These are phyloP conservation scores for Orchestes rusci DNA, from an alignment of 2,888 invertebrate genomes.

Conservation along the genomic window DNA sequence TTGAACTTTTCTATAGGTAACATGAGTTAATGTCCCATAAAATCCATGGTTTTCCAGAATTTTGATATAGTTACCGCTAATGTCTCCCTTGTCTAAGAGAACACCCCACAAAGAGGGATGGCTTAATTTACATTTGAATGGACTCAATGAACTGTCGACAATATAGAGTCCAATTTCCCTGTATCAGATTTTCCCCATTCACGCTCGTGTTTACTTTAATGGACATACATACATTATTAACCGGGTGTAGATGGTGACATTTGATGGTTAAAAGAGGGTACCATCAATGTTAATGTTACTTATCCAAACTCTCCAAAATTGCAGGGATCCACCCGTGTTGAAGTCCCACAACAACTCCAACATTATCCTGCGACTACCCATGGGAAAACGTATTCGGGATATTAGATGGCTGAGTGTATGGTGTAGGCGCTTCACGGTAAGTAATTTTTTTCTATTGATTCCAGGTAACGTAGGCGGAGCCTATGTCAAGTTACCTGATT, in stretches of 20 bases:
- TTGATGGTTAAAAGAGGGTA: no score
- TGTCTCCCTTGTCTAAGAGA: no score
- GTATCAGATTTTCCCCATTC: slow-evolving; percentile 3
- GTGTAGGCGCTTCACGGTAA: slow-evolving; percentile 86
- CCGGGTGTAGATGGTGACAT: neutral
- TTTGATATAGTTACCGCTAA: no score
- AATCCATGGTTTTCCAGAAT: no score
- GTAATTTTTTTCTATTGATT: slow-evolving; percentile 31
- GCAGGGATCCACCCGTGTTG: slow-evolving; percentile 74
- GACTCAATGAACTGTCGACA: slow-evolving; percentile 1
- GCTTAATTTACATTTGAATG: slow-evolving; percentile 4
- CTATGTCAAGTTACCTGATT: no score
- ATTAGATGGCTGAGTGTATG: slow-evolving; percentile 89
- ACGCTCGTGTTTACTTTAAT: neutral
- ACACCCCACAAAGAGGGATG: slow-evolving; percentile 2
- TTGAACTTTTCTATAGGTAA: no score
- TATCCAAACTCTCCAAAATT: no score
- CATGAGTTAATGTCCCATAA: no score
- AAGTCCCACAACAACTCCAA: slow-evolving; percentile 69
- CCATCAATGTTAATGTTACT: no score
- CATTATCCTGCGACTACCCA: slow-evolving; percentile 75
- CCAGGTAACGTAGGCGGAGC: no score
- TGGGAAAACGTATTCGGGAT: slow-evolving; percentile 76
- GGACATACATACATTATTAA: neutral
- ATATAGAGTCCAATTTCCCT: neutral